Percentiles rank a stretch among this genome's conserved stretches.
These are phyloP conservation scores for Germaria angustata DNA, from an alignment of 2,888 invertebrate genomes.

Conservation along the genomic window DNA sequence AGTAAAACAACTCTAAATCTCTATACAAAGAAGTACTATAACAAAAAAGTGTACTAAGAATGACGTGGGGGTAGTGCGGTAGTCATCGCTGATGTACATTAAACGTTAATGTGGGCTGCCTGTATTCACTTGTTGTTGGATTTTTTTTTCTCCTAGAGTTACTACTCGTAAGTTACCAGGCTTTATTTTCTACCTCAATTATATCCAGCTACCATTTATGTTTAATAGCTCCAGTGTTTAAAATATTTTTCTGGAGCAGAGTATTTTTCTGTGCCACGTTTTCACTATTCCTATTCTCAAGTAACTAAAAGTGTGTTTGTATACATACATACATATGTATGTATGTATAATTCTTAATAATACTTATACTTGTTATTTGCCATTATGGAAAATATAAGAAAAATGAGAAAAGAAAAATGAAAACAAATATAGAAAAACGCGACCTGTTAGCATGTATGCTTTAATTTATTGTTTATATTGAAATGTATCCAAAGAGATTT, in stretches of 20 bases:
- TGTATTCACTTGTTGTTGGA: background rate
- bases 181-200: constrained; percentile 36
- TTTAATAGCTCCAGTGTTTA: constrained; percentile 23
- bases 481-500: background rate
- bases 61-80: too few species aligned
- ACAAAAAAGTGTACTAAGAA: too few species aligned
- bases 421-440: constrained; percentile 55
- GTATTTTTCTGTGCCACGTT: background rate
- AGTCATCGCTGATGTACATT: too few species aligned
- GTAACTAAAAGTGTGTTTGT: background rate
- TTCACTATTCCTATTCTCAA: background rate
- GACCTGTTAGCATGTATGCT: constrained; percentile 67
- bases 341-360: background rate
- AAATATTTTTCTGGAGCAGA: background rate
- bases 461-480: constrained; percentile 53
- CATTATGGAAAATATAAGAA: constrained; percentile 14
- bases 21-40: too few species aligned
- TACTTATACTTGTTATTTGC: background rate
- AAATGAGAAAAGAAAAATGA: background rate
- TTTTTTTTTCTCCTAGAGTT: background rate
- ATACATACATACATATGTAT: background rate
- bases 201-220: constrained; percentile 15
- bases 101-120: background rate
- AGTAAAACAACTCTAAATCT: too few species aligned
- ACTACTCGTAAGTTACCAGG: constrained; percentile 30